Conservation (phyloP, 2,888 invertebrate genomes). For the Cheilosia pagana region DNA sequence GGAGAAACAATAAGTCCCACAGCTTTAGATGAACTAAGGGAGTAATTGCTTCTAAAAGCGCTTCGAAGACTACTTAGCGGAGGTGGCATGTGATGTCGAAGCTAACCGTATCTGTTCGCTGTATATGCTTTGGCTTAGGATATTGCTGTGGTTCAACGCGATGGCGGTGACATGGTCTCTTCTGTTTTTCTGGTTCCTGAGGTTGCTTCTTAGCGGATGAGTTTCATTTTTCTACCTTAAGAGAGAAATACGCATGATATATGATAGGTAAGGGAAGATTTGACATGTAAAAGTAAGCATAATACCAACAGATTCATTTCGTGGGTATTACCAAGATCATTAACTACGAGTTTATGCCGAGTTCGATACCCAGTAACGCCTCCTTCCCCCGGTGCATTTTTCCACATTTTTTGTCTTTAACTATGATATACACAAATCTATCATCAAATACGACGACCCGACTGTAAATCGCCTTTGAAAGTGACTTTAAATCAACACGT, state of each 20-base stretch:
- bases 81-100: slow-evolving; percentile 20
- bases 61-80: slow-evolving; percentile 46
- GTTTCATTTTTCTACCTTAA: no score
- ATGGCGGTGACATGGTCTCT: slow-evolving; percentile 2
- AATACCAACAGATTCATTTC: no score
- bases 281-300: no score
- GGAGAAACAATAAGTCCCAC: slow-evolving; percentile 13
- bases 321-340: no score
- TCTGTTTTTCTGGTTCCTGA: no score
- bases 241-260: no score
- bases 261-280: no score
- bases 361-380: no score
- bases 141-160: background rate
- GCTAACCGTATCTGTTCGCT: slow-evolving; percentile 17
- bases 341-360: no score
- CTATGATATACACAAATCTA: background rate
- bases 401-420: no score
- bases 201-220: no score
- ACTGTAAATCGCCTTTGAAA: slow-evolving; percentile 1
- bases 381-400: no score
- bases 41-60: slow-evolving; percentile 66
- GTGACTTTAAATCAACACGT: slow-evolving; percentile 29
- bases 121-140: slow-evolving; percentile 2
- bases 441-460: background rate
- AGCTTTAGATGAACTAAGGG: slow-evolving; percentile 33